These are phyloP conservation scores for Puffinus mauretanicus DNA, from an alignment of 2,113 vertebrate species.

Conservation along the genomic window DNA sequence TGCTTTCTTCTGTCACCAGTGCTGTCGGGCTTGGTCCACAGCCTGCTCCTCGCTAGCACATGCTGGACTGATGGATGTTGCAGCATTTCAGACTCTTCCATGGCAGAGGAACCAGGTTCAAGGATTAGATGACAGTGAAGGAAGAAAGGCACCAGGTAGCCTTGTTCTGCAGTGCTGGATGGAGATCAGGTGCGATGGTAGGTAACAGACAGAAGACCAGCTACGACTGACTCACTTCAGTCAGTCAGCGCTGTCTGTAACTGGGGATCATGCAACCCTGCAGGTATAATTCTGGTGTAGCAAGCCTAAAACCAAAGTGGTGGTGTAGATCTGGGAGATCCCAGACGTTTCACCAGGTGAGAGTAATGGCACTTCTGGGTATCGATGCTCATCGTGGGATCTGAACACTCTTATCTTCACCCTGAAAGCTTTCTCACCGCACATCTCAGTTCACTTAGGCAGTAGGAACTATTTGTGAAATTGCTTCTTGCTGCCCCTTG, in stretches of 20 bases:
- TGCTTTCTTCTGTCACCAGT: neutral
- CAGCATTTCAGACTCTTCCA: neutral
- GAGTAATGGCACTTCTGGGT: neutral
- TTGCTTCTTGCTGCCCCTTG: neutral
- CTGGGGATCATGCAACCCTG: neutral
- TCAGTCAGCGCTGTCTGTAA: neutral
- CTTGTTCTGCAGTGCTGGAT: neutral
- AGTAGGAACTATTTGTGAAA: neutral
- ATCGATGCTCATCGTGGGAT: neutral
- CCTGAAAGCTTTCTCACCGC: neutral
- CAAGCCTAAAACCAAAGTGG: neutral
- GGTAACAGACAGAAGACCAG: neutral
- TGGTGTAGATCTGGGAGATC: neutral
- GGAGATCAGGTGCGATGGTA: neutral
- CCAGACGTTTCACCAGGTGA: neutral
- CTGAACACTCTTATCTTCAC: neutral
- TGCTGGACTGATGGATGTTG: neutral
- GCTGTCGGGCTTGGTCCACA: neutral
- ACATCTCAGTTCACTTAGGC: neutral
- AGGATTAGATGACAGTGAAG: neutral
- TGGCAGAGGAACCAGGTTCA: neutral
- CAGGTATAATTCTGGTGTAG: neutral
- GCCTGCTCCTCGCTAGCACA: neutral
- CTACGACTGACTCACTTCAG: neutral
- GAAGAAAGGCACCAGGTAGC: neutral